phyloP scores from a whole-genome alignment of 2,113 vertebrate species.

The Sebastes fasciatus region DNA sequence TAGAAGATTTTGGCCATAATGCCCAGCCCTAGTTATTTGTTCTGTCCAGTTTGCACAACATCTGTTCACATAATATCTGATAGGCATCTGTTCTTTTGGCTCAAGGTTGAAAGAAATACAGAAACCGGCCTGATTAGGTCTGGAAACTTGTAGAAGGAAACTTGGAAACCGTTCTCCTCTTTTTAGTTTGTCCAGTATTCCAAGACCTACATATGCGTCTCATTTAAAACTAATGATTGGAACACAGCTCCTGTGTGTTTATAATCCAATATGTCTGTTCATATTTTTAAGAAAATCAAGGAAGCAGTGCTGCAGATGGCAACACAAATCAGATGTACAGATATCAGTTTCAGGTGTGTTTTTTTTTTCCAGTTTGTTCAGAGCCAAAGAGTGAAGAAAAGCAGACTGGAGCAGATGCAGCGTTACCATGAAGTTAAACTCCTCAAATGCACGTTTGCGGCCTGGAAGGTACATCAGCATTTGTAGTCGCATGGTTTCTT shows the following conservation, averaged over 20 bases:
- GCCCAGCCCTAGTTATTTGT: too few species aligned
- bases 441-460: slow-evolving; percentile 56
- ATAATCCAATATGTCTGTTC: not conserved
- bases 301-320: not conserved
- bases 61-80: not conserved
- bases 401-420: slow-evolving; percentile 59
- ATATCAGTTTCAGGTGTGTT: not conserved
- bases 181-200: not conserved
- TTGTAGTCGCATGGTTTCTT: not conserved
- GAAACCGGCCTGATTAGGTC: not conserved
- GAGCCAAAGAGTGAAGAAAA: slow-evolving; percentile 65
- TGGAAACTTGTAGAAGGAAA: slow-evolving; percentile 3
- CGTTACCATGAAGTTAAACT: slow-evolving; percentile 66
- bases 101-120: not conserved
- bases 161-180: not conserved
- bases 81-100: not conserved
- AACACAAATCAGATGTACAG: not conserved
- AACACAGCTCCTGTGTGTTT: not conserved
- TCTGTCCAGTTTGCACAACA: not conserved
- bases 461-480: slow-evolving; percentile 75
- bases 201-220: not conserved
- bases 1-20: too few species aligned
- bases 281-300: not conserved
- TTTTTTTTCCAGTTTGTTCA: slow-evolving; percentile 77
- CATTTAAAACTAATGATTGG: not conserved